Percentiles rank a stretch among this genome's conserved stretches.
These are phyloP conservation scores for Malacosoma neustria DNA, from an alignment of 2,888 invertebrate species.

Conservation along the genomic window DNA sequence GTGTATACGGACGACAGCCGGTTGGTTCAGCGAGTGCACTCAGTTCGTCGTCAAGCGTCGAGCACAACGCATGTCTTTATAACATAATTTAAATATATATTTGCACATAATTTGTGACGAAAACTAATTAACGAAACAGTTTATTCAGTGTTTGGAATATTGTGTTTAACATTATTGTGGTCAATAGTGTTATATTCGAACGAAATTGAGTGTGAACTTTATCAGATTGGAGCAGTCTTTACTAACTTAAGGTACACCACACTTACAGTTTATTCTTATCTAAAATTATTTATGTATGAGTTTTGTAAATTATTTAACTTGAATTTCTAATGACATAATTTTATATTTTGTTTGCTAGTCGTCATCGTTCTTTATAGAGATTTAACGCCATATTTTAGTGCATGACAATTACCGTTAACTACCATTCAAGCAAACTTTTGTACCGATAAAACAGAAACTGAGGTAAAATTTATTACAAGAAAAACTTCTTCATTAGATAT, in stretches of 20 bases:
- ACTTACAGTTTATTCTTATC: neutral
- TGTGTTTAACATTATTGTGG: neutral
- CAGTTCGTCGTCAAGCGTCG: neutral
- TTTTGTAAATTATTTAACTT: no score
- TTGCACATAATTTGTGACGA: neutral
- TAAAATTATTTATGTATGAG: no score
- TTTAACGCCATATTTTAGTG: no score
- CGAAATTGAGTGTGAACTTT: neutral
- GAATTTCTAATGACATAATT: no score
- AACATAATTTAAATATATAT: neutral
- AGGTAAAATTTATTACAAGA: no score
- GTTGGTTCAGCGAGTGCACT: neutral
- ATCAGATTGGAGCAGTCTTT: neutral
- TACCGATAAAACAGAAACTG: no score
- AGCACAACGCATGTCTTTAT: neutral
- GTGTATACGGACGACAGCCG: neutral
- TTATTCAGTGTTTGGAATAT: neutral
- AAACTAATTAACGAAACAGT: neutral
- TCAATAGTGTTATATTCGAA: constrained; percentile 1
- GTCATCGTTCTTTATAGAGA: no score
- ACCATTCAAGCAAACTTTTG: no score
- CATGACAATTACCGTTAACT: no score
- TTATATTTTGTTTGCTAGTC: no score
- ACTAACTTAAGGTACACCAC: neutral
- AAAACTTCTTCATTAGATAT: no score